Base-by-base conservation (phyloP, 2,113 vertebrate genomes). In the Hemichromis elongatus region DNA sequence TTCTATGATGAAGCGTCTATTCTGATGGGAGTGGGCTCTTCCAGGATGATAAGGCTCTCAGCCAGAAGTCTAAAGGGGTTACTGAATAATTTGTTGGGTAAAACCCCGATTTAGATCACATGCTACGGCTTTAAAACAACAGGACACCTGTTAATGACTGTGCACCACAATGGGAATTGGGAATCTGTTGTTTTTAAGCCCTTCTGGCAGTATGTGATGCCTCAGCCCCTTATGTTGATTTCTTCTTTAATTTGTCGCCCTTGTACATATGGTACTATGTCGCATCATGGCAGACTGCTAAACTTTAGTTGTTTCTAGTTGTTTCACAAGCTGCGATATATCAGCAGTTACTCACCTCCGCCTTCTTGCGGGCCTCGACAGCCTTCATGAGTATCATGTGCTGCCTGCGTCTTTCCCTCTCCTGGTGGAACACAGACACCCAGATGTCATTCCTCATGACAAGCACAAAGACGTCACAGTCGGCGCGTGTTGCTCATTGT, bases 321-420 rank as follows among this genome's bases (percentile, higher is more conserved):
- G 61, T 66, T 66, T 21, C 61, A 66, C 26, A 21, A 35, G 12
- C 9, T 16, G 28, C 40, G 50, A 21, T 30, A 30, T 3, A 54
- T 78, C 11, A 47, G 52, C 7, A 18, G 50, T 63, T 24, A 77
- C 96, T 93, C 94, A 99, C 98, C 96, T 99, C 98, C 53, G 97
- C 97, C 94, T 97, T 99, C 89, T 98, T 99, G 82, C 97, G 97
- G 70, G 98, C 97, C 84, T 99, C 98, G 94, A 99, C 96, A 78
- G 97, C 98, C 95, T 98, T 99, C 96, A 98, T 96, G 79, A 99
- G 96, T 97, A 99, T 97, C 97, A 98, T 96, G 82, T 99, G 98
- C 85, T 99, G 98, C 75, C 97, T 95, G 56, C 97, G 96, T 91
- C 98, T 95, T 90, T 99, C 98, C 86, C 97, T 96, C 85, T 99